phyloP scores from a whole-genome alignment of 2,797 vertebrate species.

The Zenarchopterus dispar region DNA sequence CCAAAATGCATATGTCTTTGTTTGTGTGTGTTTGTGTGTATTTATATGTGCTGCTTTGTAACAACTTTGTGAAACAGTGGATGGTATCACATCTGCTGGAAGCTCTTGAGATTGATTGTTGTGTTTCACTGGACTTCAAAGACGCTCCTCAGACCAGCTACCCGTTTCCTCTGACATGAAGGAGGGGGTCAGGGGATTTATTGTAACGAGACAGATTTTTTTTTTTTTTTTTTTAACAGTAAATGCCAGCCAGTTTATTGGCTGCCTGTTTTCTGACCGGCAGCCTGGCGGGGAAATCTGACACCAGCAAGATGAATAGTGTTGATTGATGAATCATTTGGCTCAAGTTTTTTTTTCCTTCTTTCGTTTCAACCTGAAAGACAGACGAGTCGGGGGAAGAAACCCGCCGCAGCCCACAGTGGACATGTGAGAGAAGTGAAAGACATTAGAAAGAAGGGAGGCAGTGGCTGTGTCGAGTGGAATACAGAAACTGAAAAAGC shows the following conservation, averaged over 20 bases:
- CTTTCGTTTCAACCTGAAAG: no score
- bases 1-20: neutral
- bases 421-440: no score
- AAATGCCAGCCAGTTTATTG: slow-evolving; percentile 38
- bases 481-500: slow-evolving; percentile 26
- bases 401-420: no score
- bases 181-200: neutral
- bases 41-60: no score
- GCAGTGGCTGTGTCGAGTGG: neutral
- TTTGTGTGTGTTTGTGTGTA: neutral
- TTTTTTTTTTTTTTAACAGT: no score
- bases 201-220: neutral
- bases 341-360: slow-evolving; percentile 5
- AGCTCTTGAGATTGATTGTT: no score
- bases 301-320: slow-evolving; percentile 47
- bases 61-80: no score
- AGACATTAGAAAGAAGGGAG: no score
- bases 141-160: slow-evolving; percentile 4
- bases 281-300: slow-evolving; percentile 47
- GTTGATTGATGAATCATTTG: slow-evolving; percentile 56
- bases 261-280: slow-evolving; percentile 39
- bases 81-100: no score
- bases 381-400: no score
- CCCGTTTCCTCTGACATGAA: slow-evolving; percentile 34
- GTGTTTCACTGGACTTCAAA: no score